A percentile compares a stretch with the other conserved stretches of the same genome.
Conservation (phyloP, 2,113 vertebrate species). For the Nematolebias whitei region DNA sequence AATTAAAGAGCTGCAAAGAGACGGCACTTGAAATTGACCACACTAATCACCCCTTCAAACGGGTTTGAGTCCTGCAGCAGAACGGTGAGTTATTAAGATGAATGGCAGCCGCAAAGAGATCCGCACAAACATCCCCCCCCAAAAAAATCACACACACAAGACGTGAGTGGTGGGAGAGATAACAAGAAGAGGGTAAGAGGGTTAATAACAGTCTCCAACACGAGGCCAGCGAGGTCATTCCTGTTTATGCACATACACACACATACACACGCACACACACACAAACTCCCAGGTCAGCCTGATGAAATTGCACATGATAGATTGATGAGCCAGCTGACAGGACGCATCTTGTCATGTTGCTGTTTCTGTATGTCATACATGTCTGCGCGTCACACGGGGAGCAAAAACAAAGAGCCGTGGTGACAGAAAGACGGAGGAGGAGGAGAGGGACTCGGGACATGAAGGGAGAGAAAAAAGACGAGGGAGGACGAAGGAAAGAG, state of each 20-base stretch:
- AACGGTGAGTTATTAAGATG: slow-evolving; percentile 60
- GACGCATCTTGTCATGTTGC: slow-evolving; percentile 25
- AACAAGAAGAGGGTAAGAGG: slow-evolving; percentile 66
- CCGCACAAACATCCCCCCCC: slow-evolving; percentile 13
- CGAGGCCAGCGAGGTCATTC: slow-evolving; percentile 24
- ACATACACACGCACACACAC: slow-evolving; percentile 11
- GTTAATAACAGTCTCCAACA: slow-evolving; percentile 71
- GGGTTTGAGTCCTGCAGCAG: slow-evolving; percentile 12
- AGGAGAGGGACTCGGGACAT: background rate
- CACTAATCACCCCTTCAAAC: slow-evolving; percentile 47
- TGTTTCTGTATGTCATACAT: slow-evolving; percentile 37
- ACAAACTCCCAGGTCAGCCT: slow-evolving; percentile 31
- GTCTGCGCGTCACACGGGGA: slow-evolving; percentile 11
- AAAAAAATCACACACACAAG: background rate
- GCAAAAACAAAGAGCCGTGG: slow-evolving; percentile 1
- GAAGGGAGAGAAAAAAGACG: slow-evolving; percentile 2
- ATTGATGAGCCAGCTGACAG: slow-evolving; percentile 45
- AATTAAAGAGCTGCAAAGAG: slow-evolving; percentile 8
- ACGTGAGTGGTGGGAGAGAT: slow-evolving; percentile 56
- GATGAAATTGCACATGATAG: slow-evolving; percentile 53
- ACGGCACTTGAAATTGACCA: background rate
- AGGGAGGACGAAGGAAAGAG: background rate
- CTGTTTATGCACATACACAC: slow-evolving; percentile 5
- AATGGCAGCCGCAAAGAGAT: slow-evolving; percentile 35
- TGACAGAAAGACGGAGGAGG: slow-evolving; percentile 5